Conservation (phyloP, 2,113 vertebrate species). For the Agapornis roseicollis region DNA sequence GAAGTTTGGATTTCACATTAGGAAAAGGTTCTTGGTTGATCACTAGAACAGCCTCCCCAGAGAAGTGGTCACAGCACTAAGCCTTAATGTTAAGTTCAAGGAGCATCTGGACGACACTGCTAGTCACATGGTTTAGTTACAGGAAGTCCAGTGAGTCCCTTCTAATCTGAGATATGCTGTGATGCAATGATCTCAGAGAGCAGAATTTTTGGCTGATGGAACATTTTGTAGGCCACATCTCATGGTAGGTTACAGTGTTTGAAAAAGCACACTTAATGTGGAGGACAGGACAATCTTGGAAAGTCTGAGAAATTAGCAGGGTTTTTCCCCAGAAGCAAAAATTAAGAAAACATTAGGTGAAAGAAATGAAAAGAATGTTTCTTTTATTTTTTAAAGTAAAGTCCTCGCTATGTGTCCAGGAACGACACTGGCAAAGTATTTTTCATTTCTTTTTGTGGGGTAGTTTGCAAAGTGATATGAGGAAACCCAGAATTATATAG, state of each 20-base stretch:
- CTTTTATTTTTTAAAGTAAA: neutral
- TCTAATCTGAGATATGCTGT: neutral
- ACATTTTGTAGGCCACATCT: neutral
- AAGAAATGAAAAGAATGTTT: neutral
- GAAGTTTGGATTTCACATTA: neutral
- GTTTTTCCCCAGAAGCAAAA: neutral
- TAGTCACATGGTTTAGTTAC: neutral
- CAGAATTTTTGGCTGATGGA: neutral
- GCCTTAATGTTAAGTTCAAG: neutral
- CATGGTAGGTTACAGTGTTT: neutral
- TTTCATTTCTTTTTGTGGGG: neutral
- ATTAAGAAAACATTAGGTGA: neutral
- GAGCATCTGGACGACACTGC: neutral
- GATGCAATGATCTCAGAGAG: neutral
- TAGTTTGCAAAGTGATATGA: neutral
- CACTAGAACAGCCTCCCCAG: neutral
- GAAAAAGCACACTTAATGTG: neutral
- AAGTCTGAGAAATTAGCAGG: neutral
- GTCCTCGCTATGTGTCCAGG: neutral
- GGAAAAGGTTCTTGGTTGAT: neutral
- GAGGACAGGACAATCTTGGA: neutral
- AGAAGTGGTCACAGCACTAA: neutral
- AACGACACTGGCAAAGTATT: neutral
- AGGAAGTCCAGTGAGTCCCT: neutral
- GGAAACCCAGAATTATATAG: neutral